Percentiles rank a stretch among this genome's conserved stretches.
phyloP scores from a whole-genome alignment of 2,797 vertebrate genomes.

The Intellagama lesueurii region DNA sequence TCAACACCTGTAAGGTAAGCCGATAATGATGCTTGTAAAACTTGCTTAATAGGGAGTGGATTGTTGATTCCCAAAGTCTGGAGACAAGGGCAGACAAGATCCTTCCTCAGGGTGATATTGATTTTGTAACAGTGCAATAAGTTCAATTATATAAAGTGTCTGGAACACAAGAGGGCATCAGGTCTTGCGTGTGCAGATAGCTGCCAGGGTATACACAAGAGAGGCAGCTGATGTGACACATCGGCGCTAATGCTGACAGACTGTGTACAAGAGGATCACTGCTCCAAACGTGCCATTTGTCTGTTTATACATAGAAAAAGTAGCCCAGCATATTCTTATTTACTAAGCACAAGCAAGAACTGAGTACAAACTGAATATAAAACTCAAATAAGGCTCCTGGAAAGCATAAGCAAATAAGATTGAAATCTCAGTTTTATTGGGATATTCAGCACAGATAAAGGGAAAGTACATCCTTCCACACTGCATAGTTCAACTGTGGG shows the following conservation, averaged over 20 bases:
- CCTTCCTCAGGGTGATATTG: not conserved
- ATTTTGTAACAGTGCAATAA: not conserved
- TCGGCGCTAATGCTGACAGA: not conserved
- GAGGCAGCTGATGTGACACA: not conserved
- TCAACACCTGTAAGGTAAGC: not conserved
- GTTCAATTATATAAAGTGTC: not conserved
- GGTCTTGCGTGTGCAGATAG: not conserved
- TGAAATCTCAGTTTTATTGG: too few species aligned
- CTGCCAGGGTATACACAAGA: not conserved
- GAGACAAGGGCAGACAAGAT: not conserved
- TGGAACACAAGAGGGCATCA: not conserved
- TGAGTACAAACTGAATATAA: not conserved
- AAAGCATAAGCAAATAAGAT: not conserved
- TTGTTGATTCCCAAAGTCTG: not conserved
- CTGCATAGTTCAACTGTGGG: too few species aligned
- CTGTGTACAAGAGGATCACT: not conserved
- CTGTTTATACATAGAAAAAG: not conserved
- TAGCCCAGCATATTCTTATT: not conserved
- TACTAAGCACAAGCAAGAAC: not conserved
- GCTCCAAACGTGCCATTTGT: not conserved
- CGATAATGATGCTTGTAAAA: too few species aligned
- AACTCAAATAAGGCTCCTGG: not conserved
- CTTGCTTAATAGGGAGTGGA: not conserved
- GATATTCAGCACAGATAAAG: too few species aligned
- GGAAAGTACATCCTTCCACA: too few species aligned